Base-by-base conservation (phyloP, 2,888 invertebrate genomes). In the Andrena hattorfiana region DNA sequence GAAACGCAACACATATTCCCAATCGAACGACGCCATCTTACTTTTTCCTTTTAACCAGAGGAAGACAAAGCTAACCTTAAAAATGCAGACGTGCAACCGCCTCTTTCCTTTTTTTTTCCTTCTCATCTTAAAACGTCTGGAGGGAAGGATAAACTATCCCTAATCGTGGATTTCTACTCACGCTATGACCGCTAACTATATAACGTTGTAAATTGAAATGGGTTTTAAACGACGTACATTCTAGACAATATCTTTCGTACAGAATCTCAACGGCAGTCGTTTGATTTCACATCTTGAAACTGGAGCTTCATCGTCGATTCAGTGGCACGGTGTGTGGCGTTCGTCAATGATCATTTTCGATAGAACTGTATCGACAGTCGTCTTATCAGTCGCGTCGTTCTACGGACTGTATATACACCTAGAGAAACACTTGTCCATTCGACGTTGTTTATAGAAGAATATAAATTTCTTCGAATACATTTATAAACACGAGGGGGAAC, bases 251-350 rank as follows among this genome's bases (percentile, higher is more conserved):
- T 77, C 28, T 76, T 72, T 82, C 72, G 60, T 51, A 54, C 62
- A 71, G 71, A 77, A 82, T 73, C 68, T 77, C 82, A 83, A 82
- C 83, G 77, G 82, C 82, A 83, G 83, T 82, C 64, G 54, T 82
- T 72, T 81, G 59, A n/a, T 51, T 42, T 82, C 56, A 42, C 63
- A 75, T 75, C 32, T 49, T 62, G 56, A 71, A 71, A 68, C 72
- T 68, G 71, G 20, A 69, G 42, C 64, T 28, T 51, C 0, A 66
- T 64, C 69, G n/a, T 77, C 82, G 71, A 69, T 32, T 54, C 75
- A 76, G 66, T 60, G 63, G 60, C 76, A 81, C n/a, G 49, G 54
- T 42, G n/a, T 2, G 42, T 42, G 42, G 8, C n/a, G 20, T 23
- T 16, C 30, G 35, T 20, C 51, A 63, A 54, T 20, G 35, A 28